Conservation (phyloP, 2,113 vertebrate species). For the Callipepla californica region DNA sequence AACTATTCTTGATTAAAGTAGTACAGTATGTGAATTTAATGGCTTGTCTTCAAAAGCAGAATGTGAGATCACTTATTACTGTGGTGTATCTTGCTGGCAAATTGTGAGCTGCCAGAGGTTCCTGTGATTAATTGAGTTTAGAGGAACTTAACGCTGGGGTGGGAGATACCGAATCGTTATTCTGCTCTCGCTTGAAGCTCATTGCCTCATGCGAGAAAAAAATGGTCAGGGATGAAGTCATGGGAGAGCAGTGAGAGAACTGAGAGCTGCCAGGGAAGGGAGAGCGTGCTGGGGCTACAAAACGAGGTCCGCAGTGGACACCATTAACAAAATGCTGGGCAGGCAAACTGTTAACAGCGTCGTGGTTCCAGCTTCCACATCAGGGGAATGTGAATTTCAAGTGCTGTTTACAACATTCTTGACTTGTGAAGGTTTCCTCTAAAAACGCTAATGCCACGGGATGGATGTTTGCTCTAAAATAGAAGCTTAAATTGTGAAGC, state of each 20-base stretch:
- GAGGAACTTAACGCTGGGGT: slow-evolving; percentile 24
- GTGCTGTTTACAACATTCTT: not conserved
- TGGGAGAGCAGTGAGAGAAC: not conserved
- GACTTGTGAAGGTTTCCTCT: not conserved
- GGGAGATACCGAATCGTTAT: slow-evolving; percentile 23
- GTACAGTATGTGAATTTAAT: slow-evolving; percentile 54
- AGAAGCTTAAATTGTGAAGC: not conserved
- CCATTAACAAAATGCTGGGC: not conserved
- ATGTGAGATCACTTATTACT: slow-evolving; percentile 40
- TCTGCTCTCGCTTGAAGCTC: slow-evolving; percentile 16
- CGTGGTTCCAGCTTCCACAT: not conserved
- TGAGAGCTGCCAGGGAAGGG: not conserved
- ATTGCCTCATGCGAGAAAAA: not conserved
- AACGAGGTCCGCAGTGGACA: not conserved
- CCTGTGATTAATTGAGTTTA: slow-evolving; percentile 32
- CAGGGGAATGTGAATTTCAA: not conserved
- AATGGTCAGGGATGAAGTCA: not conserved
- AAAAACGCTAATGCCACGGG: not conserved
- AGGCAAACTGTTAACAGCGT: not conserved
- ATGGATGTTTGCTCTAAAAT: not conserved
- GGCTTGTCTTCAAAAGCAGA: slow-evolving; percentile 48
- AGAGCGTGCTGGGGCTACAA: not conserved
- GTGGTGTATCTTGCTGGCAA: slow-evolving; percentile 24
- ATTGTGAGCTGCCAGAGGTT: slow-evolving; percentile 28
- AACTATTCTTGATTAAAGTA: slow-evolving; percentile 62